phyloP scores from a whole-genome alignment of 64 coral and sea anemone species.

The Stylophora pistillata region DNA sequence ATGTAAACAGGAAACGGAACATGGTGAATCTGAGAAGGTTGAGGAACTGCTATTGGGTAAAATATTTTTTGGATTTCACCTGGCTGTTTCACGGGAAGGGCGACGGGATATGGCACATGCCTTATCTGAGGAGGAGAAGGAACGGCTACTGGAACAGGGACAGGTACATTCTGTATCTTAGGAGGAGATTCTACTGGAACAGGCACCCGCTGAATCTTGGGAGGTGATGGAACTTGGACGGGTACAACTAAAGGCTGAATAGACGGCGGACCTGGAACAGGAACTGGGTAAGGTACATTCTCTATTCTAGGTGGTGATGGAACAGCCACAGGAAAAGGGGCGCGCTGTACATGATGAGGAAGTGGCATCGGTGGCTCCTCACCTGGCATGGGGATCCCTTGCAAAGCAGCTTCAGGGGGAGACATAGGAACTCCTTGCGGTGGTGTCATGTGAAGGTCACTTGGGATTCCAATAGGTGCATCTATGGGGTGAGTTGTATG shows the following conservation, averaged over 20 bases:
- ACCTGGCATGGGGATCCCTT: conserved; percentile 8
- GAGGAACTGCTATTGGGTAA: conserved; percentile 58
- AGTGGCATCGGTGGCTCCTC: neutral
- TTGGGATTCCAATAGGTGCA: neutral
- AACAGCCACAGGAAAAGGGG: conserved; percentile 68
- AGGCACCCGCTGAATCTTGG: conserved; percentile 46
- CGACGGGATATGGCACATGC: conserved; percentile 70
- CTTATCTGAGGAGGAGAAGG: conserved; percentile 60
- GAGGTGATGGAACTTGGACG: conserved; percentile 31
- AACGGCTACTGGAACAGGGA: conserved; percentile 53
- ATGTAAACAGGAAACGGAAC: conserved; percentile 74
- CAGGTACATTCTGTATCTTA: conserved; percentile 50
- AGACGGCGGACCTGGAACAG: conserved; percentile 52
- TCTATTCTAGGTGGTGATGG: conserved; percentile 30
- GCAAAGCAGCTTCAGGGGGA: neutral
- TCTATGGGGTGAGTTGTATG: neutral
- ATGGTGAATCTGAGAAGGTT: conserved; percentile 58
- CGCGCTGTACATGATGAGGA: conserved; percentile 28
- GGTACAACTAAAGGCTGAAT: conserved; percentile 42
- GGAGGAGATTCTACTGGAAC: conserved; percentile 63
- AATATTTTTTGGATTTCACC: conserved; percentile 65
- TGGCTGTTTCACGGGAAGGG: conserved; percentile 63
- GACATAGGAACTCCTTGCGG: neutral
- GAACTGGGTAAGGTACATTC: conserved; percentile 75
- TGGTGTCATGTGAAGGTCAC: neutral